phyloP scores from a whole-genome alignment of 2,113 vertebrate species.

The Proteles cristata region DNA sequence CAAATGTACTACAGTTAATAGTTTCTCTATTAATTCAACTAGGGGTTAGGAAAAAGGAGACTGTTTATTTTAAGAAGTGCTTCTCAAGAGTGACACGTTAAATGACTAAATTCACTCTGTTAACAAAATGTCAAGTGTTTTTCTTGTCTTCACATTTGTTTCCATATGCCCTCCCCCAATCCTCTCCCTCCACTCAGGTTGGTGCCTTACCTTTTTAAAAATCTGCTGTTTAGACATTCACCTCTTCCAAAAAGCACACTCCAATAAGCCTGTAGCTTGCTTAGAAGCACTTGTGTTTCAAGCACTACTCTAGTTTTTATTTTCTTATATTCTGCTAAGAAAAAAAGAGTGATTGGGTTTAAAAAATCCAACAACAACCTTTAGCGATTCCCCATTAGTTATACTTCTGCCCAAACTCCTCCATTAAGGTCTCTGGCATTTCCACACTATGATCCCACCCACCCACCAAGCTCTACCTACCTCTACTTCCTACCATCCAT shows the following conservation, averaged over 20 bases:
- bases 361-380: neutral
- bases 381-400: neutral
- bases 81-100: neutral
- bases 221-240: neutral
- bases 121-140: neutral
- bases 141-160: neutral
- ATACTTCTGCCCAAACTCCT: neutral
- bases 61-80: neutral
- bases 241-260: neutral
- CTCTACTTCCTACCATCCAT: neutral
- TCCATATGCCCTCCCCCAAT: neutral
- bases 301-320: neutral
- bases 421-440: neutral
- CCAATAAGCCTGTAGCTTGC: neutral
- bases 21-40: slow-evolving; percentile 54
- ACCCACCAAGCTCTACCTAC: neutral
- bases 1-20: neutral
- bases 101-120: neutral
- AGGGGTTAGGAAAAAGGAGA: neutral
- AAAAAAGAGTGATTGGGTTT: neutral
- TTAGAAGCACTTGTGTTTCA: neutral
- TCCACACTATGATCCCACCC: neutral
- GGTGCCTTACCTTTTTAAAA: neutral
- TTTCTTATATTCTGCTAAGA: neutral
- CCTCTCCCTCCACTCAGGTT: neutral